phyloP scores from a whole-genome alignment of 2,797 vertebrate genomes.

The Chelidonichthys spinosus region DNA sequence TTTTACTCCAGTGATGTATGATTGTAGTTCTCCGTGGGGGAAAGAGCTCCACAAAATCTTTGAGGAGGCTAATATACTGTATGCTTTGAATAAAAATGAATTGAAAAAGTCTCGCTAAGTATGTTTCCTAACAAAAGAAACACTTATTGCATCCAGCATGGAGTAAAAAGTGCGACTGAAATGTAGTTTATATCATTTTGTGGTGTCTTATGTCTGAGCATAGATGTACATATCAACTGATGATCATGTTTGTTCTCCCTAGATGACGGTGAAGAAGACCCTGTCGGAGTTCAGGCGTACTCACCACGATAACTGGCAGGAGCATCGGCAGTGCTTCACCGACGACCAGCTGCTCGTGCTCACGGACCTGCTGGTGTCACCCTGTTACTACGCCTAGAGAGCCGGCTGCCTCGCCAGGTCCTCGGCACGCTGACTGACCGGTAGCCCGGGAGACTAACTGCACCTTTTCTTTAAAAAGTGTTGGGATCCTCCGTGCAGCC shows the following conservation, averaged over 20 bases:
- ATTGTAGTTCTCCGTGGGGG: background rate
- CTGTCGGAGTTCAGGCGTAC: constrained; percentile 97
- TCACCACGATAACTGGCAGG: constrained; percentile 98
- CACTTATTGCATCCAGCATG: too few relatives aligned
- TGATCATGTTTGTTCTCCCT: constrained; percentile 14
- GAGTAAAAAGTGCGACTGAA: background rate
- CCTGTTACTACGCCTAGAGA: constrained; percentile 85
- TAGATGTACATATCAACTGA: background rate
- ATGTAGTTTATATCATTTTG: background rate
- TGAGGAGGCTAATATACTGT: background rate
- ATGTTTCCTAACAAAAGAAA: background rate
- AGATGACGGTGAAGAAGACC: constrained; percentile 99
- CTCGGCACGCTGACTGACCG: constrained; percentile 40
- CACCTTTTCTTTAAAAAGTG: background rate
- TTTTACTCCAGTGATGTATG: background rate
- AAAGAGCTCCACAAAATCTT: background rate
- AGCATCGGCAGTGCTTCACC: constrained; percentile 97
- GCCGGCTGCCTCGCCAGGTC: constrained; percentile 29
- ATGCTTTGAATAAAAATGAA: background rate
- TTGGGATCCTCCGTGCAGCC: constrained; percentile 32
- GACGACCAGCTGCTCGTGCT: constrained; percentile 97
- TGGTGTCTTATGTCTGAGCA: background rate
- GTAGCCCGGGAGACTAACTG: constrained; percentile 18
- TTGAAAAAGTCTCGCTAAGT: background rate
- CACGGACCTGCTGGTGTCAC: constrained; percentile 96